Evolutionary conservation across 2,113 vertebrate genomes (phyloP), one percentile per base, ranked within the genome.

Genomic region (Empidonax traillii): DNA sequence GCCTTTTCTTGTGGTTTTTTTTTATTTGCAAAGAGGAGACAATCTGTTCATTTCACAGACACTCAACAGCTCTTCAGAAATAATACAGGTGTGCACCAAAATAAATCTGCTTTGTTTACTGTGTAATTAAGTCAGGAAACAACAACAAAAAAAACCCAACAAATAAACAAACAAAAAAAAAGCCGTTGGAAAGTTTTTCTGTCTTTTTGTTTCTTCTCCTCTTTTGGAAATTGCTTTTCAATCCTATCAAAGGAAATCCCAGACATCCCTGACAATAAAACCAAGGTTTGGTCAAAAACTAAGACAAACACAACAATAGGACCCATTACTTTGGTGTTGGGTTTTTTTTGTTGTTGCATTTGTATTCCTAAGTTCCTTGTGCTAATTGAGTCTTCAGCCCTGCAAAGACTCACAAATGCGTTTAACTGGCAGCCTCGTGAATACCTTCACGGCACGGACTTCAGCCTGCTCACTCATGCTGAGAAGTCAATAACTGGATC

Each of bases 81-180:
- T 46, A 90, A 90, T 75, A 81, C 93, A 95, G 88, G 92, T 91
- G 83, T 72, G 76, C 28, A 35, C 47, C 75, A 80, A 90, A 94
- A 92, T 92, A 95, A 96, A 96, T 94, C 76, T 80, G 51, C 39
- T 97, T 96, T 96, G 80, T 96, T 97, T 96, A 79, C 41, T 59
- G 16, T 27, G 65, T 63, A 92, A 93, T 88, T 78, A 86, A 89
- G 20, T 71, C 79, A 47, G 55, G 19, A 0, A 15, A 15, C 68
- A 62, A 82, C 14, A 51, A 51, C 0, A 13, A 14, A 73, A 73
- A 85, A 14, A 23, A 21, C 9, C 35, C 35, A 46, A 46, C 58
- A 11, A 19, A 58, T 43, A 12, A 59, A 75, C 77, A 74, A 18
- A 37, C 33, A 61, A 62, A 27, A 3, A 46, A 43, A 69, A 71